phyloP scores from a whole-genome alignment of 2,113 vertebrate species.

The Ptychochromis oligacanthus region DNA sequence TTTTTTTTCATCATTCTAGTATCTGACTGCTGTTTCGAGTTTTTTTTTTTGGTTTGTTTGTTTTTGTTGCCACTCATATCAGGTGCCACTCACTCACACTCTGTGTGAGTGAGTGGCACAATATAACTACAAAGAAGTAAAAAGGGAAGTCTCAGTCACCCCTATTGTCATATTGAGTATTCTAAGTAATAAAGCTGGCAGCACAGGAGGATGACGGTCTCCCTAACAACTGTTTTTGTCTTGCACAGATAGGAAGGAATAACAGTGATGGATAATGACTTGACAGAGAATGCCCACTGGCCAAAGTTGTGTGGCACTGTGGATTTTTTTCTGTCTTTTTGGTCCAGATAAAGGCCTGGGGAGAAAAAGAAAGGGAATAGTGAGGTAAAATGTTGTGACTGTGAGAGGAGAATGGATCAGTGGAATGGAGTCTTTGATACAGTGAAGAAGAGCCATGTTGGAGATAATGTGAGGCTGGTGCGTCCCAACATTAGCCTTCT shows the following conservation, averaged over 20 bases:
- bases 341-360: conserved; percentile 20
- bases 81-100: too few relatives aligned
- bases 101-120: conserved; percentile 28
- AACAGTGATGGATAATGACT: conserved; percentile 68
- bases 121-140: conserved; percentile 13
- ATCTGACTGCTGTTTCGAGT: not conserved
- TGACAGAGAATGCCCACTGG: conserved; percentile 56
- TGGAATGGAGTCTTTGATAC: conserved; percentile 46
- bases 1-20: not conserved
- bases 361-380: conserved; percentile 34
- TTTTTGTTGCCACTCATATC: not conserved
- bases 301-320: conserved; percentile 42
- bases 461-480: conserved; percentile 59
- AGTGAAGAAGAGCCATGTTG: conserved; percentile 36
- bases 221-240: conserved; percentile 62
- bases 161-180: conserved; percentile 46
- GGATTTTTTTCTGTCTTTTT: conserved; percentile 47
- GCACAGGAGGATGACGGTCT: conserved; percentile 42
- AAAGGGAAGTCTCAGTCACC: conserved; percentile 26
- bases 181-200: conserved; percentile 45
- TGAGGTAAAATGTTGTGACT: conserved; percentile 39
- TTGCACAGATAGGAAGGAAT: conserved; percentile 42
- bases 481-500: conserved; percentile 59
- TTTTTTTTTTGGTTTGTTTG: not conserved
- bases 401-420: conserved; percentile 32